Conservation (phyloP, 2,888 invertebrate genomes). For the Drosophila crucigera region DNA sequence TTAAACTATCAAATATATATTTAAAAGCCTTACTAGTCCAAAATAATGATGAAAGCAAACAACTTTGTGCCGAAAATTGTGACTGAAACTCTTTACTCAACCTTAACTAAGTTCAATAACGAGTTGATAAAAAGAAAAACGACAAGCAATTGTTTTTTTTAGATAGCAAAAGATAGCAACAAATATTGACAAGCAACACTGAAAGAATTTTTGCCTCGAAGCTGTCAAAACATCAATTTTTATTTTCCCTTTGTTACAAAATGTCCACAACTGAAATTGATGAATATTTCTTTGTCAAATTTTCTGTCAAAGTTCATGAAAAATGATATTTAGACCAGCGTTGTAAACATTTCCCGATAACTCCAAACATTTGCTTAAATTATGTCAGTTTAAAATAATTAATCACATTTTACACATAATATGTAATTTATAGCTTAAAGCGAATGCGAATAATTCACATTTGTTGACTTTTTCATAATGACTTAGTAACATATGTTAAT, state of each 20-base stretch:
- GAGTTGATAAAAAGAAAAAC: neutral
- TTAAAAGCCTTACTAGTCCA: neutral
- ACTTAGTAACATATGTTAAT: slow-evolving; percentile 20
- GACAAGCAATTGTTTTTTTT: neutral
- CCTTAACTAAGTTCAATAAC: slow-evolving; percentile 1
- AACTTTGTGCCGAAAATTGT: neutral
- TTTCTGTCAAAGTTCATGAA: neutral
- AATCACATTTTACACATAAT: neutral
- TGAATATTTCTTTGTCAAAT: neutral
- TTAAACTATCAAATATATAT: neutral
- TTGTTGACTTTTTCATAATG: neutral
- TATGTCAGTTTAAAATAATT: neutral
- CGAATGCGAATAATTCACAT: neutral
- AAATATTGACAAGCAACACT: slow-evolving; percentile 4
- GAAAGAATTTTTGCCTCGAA: neutral
- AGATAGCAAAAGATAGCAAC: slow-evolving; percentile 17
- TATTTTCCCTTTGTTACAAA: no score
- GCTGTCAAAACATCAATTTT: neutral
- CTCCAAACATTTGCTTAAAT: neutral
- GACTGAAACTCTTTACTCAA: neutral
- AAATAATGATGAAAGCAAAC: neutral
- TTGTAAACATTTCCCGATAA: neutral
- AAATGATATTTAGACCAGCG: neutral
- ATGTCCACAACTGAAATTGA: neutral
- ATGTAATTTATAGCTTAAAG: neutral